phyloP scores from a whole-genome alignment of 1,140 invertebrate species.

The Araneus ventricosus region DNA sequence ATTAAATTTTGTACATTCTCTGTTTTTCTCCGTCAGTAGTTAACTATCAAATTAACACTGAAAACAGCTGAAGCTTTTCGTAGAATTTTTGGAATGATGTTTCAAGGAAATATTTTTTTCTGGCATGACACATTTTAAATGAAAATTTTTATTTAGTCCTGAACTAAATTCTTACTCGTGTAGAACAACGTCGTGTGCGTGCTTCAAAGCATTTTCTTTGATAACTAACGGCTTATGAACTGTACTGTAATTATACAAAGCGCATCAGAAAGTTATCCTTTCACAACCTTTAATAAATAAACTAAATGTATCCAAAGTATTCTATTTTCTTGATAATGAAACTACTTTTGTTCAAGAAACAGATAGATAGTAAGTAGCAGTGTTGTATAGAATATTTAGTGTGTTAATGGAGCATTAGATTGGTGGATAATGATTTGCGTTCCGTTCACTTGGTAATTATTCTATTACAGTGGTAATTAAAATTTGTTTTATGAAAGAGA shows the following conservation, averaged over 20 bases:
- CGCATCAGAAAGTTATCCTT: not conserved
- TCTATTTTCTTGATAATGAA: not conserved
- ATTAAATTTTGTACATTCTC: not conserved
- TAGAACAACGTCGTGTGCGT: not conserved
- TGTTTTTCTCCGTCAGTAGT: not conserved
- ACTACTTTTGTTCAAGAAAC: not conserved
- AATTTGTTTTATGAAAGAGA: too few species aligned
- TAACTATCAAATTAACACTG: constrained; percentile 18
- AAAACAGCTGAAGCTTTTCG: not conserved
- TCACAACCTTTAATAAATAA: not conserved
- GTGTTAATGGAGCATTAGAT: too few species aligned
- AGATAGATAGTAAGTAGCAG: too few species aligned
- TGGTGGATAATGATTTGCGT: not conserved
- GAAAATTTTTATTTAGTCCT: not conserved
- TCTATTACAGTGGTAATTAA: not conserved
- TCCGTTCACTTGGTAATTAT: not conserved
- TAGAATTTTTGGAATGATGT: not conserved
- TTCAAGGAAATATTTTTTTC: not conserved
- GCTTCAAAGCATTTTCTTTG: not conserved
- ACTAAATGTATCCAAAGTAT: not conserved
- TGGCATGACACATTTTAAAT: not conserved
- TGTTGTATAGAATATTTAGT: too few species aligned
- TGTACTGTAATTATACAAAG: not conserved
- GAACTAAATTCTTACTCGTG: not conserved
- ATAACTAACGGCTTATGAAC: not conserved